Conservation (phyloP, 1,140 invertebrate genomes). For the Bombus breviceps region DNA sequence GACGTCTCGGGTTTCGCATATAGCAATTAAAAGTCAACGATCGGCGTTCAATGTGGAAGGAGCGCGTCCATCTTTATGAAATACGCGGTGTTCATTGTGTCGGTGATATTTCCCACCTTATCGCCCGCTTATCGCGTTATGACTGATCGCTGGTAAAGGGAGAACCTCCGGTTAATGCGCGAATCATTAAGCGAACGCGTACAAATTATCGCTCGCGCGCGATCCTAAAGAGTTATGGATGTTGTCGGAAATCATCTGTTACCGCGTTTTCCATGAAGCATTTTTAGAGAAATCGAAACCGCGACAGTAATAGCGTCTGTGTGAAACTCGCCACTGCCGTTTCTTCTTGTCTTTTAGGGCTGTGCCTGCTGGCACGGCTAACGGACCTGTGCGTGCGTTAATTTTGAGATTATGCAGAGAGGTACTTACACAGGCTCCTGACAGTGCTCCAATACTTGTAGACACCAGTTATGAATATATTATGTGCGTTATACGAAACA, state of each 20-base stretch:
- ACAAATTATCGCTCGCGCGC: background rate
- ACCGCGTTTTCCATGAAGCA: slow-evolving; percentile 15
- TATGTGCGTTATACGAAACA: no score
- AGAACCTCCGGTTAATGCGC: slow-evolving; percentile 28
- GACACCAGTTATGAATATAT: no score
- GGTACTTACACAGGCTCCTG: background rate
- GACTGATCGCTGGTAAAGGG: slow-evolving; percentile 25
- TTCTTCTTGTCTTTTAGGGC: background rate
- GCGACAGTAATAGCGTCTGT: slow-evolving; percentile 2
- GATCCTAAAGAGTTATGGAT: background rate
- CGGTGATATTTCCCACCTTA: slow-evolving; percentile 27
- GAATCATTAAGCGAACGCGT: slow-evolving; percentile 30
- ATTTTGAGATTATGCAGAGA: background rate
- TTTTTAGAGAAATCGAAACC: slow-evolving; percentile 34
- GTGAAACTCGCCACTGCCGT: background rate
- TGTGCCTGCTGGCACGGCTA: no score
- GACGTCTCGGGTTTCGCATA: slow-evolving; percentile 14
- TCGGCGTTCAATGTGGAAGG: slow-evolving; percentile 13
- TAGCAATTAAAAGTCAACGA: slow-evolving; percentile 30
- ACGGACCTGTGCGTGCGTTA: background rate
- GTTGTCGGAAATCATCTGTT: slow-evolving; percentile 31
- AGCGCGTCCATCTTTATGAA: slow-evolving; percentile 18
- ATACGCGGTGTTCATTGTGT: slow-evolving; percentile 10
- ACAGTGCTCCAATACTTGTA: no score
- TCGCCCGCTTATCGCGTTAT: slow-evolving; percentile 34